A percentile compares a stretch with the other conserved stretches of the same genome.
phyloP scores from a whole-genome alignment of 2,888 invertebrate genomes.

The Heliconius charithonia region DNA sequence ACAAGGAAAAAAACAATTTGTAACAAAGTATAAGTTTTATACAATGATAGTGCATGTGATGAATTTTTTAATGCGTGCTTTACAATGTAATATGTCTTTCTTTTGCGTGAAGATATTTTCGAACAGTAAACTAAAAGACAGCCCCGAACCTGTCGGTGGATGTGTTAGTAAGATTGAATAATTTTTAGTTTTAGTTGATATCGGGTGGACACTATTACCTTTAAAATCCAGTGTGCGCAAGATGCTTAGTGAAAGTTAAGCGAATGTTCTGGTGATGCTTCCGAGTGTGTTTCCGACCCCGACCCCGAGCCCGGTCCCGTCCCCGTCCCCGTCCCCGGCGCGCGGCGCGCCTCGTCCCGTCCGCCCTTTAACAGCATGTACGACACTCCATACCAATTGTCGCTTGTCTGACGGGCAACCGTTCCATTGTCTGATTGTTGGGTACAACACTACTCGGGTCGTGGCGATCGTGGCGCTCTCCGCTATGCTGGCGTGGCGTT shows the following conservation, averaged over 20 bases:
- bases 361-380: conserved; percentile 82
- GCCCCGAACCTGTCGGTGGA: conserved; percentile 51
- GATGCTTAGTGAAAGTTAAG: conserved; percentile 55
- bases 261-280: conserved; percentile 55
- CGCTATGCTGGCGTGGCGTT: conserved; percentile 64
- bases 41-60: conserved; percentile 76
- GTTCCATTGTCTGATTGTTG: conserved; percentile 85
- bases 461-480: conserved; percentile 82
- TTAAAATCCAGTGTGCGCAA: conserved; percentile 57
- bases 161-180: conserved; percentile 61
- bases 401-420: conserved; percentile 85
- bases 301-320: conserved; percentile 60
- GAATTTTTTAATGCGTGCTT: conserved; percentile 64
- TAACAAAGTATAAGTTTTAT: conserved; percentile 20
- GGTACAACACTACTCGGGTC: conserved; percentile 85
- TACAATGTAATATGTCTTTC: conserved; percentile 68
- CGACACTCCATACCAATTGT: conserved; percentile 82
- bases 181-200: conserved; percentile 52
- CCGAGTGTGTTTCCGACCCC: conserved; percentile 51
- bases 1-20: conserved; percentile 18
- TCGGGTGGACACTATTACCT: conserved; percentile 78
- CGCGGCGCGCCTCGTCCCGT: conserved; percentile 68
- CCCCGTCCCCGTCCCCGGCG: conserved; percentile 67
- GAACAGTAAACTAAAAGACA: conserved; percentile 60
- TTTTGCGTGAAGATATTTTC: conserved; percentile 68